phyloP scores from a whole-genome alignment of 1,140 invertebrate genomes.

The Aporrectodea caliginosa region DNA sequence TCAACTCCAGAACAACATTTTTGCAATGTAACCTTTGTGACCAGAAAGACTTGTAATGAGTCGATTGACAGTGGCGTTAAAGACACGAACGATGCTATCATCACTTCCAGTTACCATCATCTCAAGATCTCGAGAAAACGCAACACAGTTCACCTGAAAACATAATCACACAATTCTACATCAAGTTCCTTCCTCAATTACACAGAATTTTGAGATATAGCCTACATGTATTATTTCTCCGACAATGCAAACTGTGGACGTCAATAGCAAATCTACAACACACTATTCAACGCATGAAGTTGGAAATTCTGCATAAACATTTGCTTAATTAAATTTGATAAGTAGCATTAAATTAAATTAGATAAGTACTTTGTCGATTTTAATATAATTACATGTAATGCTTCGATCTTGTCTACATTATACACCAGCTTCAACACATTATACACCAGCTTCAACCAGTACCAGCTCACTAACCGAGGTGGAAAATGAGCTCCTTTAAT shows the following conservation, averaged over 20 bases:
- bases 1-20: too few relatives aligned
- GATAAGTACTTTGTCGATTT: too few relatives aligned
- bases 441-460: too few relatives aligned
- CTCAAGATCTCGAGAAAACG: slow-evolving; percentile 50
- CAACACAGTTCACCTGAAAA: slow-evolving; percentile 52
- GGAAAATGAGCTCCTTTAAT: too few relatives aligned
- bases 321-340: background rate
- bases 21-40: slow-evolving; percentile 52
- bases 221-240: background rate
- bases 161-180: too few relatives aligned
- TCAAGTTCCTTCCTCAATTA: background rate
- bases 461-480: too few relatives aligned
- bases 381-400: too few relatives aligned
- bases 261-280: background rate
- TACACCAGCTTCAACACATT: too few relatives aligned
- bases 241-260: background rate
- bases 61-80: slow-evolving; percentile 44
- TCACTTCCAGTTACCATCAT: slow-evolving; percentile 51
- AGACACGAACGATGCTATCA: slow-evolving; percentile 48
- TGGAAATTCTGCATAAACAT: background rate
- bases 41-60: slow-evolving; percentile 47
- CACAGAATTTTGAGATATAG: background rate
- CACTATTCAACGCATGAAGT: background rate
- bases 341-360: background rate
- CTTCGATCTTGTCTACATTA: too few relatives aligned